Evolutionary conservation across 2,113 vertebrate species (phyloP), one percentile per base, ranked within the genome.

Genomic region (Larimichthys polyactis): DNA sequence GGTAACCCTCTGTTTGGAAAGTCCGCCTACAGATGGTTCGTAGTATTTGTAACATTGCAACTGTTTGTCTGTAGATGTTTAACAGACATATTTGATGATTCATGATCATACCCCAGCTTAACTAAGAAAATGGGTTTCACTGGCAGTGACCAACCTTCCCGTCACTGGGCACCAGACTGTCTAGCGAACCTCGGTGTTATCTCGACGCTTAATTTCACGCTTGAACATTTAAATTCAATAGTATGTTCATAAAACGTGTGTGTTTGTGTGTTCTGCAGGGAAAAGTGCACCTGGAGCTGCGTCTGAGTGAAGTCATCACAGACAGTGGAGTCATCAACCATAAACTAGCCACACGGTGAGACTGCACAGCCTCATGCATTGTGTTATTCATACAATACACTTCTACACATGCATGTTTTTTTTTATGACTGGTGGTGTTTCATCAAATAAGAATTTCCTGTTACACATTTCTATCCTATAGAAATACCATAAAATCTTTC

Each of bases 261-360:
- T 70, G 4, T 44, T 43, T 65, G 16, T 90, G 43, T 85, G 20
- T 70, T 93, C 90, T 86, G 40, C 95, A 99, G 98, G 98, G 98
- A 79, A 99, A 99, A 87, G 98, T 99, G 76, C 98, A 99, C 87
- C 94, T 99, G 36, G 97, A 99, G 89, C 95, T 99, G 88, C 96
- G 97, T 74, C 95, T 99, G 90, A 99, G 97, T 83, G 98, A 99
- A 93, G 97, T 99, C 91, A 99, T 99, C 93, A 99, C 97, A 11
- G 98, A 99, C 94, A 96, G 95, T 0, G 98, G 98, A 11, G 95
- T 93, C 29, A 91, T 98, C 94, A 99, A 96, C 94, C 97, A 99
- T 93, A 99, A 99, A 90, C 96, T 99, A 8, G 97, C 97, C 81
- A 95, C 97, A 85, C 94, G 98, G 98, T 99, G 95, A 96, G 97